A percentile compares a stretch with the other conserved stretches of the same genome.
phyloP scores from a whole-genome alignment of 2,797 vertebrate genomes.

The Garrulus glandarius region DNA sequence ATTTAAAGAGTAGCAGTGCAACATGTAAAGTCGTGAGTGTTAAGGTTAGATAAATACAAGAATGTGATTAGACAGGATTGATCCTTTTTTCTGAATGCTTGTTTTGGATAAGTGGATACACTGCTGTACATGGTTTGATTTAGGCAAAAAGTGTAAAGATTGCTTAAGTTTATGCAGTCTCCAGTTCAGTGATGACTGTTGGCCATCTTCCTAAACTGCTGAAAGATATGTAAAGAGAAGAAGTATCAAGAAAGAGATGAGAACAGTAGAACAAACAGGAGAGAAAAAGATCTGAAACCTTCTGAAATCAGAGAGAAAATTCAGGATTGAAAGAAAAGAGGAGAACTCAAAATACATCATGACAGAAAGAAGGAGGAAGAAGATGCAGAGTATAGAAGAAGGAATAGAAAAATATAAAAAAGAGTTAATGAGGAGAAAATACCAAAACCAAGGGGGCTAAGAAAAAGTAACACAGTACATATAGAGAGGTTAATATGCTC shows the following conservation, averaged over 20 bases:
- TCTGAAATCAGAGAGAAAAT: not conserved
- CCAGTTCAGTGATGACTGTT: not conserved
- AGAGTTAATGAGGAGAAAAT: not conserved
- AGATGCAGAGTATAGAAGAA: not conserved
- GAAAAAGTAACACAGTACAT: not conserved
- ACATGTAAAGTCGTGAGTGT: not conserved
- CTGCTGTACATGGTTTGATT: not conserved
- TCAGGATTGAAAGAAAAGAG: not conserved
- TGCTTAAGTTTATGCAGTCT: not conserved
- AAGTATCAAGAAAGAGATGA: not conserved
- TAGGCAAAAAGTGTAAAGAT: not conserved
- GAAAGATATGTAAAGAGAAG: not conserved
- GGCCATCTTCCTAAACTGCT: not conserved
- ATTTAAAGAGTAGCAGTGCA: not conserved
- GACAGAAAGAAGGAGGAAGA: not conserved
- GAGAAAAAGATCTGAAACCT: not conserved
- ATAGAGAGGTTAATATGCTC: not conserved
- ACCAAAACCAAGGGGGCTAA: not conserved
- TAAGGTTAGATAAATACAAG: not conserved
- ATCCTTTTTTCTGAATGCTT: not conserved
- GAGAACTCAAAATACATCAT: not conserved
- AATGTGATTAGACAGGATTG: not conserved
- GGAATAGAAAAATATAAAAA: not conserved
- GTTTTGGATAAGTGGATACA: not conserved
- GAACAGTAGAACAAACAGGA: not conserved